Percentiles rank a stretch among this genome's conserved stretches.
These are phyloP conservation scores for Pterois miles DNA, from an alignment of 2,797 vertebrate species.

Conservation along the genomic window DNA sequence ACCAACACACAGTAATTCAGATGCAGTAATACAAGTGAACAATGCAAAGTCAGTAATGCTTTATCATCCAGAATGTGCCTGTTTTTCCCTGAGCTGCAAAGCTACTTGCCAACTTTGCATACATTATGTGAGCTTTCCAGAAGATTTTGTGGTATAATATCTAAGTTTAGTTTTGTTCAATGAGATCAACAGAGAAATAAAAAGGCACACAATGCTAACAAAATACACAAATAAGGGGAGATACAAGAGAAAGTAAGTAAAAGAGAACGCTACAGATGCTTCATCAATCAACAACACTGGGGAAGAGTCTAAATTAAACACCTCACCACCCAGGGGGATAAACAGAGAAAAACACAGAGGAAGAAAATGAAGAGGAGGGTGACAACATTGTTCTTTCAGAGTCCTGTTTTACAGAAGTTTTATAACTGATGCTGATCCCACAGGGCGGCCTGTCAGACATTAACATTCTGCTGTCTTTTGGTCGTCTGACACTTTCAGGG, in stretches of 20 bases:
- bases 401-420: constrained; percentile 8
- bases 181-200: not conserved
- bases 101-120: too few species aligned
- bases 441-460: not conserved
- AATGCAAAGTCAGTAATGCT: too few species aligned
- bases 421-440: not conserved
- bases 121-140: too few species aligned
- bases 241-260: not conserved
- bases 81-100: too few species aligned
- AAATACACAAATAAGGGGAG: not conserved
- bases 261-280: constrained; percentile 17
- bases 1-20: too few species aligned
- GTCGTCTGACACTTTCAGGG: constrained; percentile 24
- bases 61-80: too few species aligned
- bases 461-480: constrained; percentile 12
- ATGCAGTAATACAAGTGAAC: too few species aligned
- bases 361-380: not conserved
- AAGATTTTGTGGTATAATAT: too few species aligned
- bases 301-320: constrained; percentile 36
- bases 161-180: not conserved
- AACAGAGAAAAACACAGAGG: not conserved
- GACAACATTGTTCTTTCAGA: constrained; percentile 1
- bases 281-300: constrained; percentile 5
- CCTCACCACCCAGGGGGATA: not conserved
- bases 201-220: not conserved